A percentile compares a stretch with the other conserved stretches of the same genome.
Evolutionary conservation across 2,113 vertebrate genomes (phyloP).

Genomic region (Muntiacus muntjak): DNA sequence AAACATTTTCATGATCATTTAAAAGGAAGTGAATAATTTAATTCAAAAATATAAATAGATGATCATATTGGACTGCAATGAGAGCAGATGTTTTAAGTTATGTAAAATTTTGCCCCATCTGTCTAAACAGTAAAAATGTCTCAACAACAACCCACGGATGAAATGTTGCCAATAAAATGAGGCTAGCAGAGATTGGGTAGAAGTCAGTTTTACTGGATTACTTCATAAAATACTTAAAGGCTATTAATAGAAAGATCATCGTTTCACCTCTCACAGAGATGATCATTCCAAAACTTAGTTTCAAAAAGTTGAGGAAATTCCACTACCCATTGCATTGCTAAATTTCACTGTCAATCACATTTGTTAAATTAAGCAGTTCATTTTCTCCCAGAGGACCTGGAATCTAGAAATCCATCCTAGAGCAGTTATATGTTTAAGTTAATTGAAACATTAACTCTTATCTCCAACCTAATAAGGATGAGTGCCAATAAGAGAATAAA

Average conservation of each 20-base stretch:
- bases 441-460: conserved; percentile 71
- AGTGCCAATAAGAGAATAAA: conserved; percentile 75
- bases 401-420: conserved; percentile 59
- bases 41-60: conserved; percentile 73
- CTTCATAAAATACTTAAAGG: conserved; percentile 26
- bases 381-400: conserved; percentile 56
- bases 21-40: conserved; percentile 70
- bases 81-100: conserved; percentile 76
- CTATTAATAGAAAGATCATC: conserved; percentile 2
- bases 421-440: conserved; percentile 69
- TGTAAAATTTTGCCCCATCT: conserved; percentile 71
- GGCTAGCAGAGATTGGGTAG: background rate
- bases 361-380: conserved; percentile 55
- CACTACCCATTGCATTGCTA: conserved; percentile 36
- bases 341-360: conserved; percentile 26
- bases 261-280: conserved; percentile 26
- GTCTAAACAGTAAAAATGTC: conserved; percentile 66
- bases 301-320: conserved; percentile 35
- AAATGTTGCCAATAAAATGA: conserved; percentile 54
- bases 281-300: conserved; percentile 34
- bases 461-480: conserved; percentile 72
- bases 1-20: conserved; percentile 66
- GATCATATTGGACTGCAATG: conserved; percentile 70
- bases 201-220: conserved; percentile 42
- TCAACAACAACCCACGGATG: conserved; percentile 61